Conservation (phyloP, 1,140 invertebrate genomes). For the Drosophila kepulauana region DNA sequence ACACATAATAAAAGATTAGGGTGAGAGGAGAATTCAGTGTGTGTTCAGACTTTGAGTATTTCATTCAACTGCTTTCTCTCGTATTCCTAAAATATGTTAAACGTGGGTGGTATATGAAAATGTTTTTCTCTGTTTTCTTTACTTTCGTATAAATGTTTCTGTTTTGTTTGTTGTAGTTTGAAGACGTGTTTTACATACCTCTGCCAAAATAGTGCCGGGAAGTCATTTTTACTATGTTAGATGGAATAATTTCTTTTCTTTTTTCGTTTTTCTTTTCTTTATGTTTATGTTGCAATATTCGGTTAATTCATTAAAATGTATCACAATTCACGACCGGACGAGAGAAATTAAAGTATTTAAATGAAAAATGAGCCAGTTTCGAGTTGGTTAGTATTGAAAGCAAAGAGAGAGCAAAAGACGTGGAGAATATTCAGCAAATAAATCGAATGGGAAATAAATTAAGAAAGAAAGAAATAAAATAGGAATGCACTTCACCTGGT, state of each 20-base stretch:
- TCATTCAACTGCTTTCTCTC: constrained; percentile 20
- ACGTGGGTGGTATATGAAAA: constrained; percentile 18
- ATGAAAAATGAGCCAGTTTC: constrained; percentile 25
- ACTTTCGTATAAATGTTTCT: constrained; percentile 24
- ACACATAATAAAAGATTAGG: constrained; percentile 50
- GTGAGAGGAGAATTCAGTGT: constrained; percentile 56
- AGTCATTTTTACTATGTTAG: constrained; percentile 84
- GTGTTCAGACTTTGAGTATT: constrained; percentile 5
- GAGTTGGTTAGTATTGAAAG: constrained; percentile 17
- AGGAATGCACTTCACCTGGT: constrained; percentile 64
- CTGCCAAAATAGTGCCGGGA: constrained; percentile 85
- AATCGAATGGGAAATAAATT: not conserved
- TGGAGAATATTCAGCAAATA: not conserved
- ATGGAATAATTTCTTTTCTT: constrained; percentile 53
- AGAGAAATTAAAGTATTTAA: constrained; percentile 5
- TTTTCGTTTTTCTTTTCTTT: constrained; percentile 20
- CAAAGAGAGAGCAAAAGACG: not conserved
- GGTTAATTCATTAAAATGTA: constrained; percentile 28
- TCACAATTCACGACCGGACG: constrained; percentile 24
- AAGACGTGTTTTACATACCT: constrained; percentile 84
- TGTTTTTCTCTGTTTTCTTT: constrained; percentile 24
- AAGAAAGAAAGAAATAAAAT: not conserved
- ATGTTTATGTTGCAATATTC: constrained; percentile 26
- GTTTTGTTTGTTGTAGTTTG: constrained; percentile 37
- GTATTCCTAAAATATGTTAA: constrained; percentile 9